Percentiles rank a stretch among this genome's conserved stretches.
phyloP scores from a whole-genome alignment of 1,140 invertebrate genomes.

The Plutomurus gul region DNA sequence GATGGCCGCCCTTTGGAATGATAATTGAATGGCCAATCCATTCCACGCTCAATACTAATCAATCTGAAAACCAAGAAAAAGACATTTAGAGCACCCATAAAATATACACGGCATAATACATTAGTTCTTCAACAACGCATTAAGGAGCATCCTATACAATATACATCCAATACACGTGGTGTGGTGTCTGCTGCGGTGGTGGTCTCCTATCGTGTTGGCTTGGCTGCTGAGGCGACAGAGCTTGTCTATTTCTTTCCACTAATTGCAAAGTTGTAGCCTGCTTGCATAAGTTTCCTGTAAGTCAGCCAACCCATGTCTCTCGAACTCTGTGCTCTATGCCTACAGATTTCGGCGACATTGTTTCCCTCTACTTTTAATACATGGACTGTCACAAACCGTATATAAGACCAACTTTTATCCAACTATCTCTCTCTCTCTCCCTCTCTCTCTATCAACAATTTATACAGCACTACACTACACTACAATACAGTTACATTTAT shows the following conservation, averaged over 20 bases:
- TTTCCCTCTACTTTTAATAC: no score
- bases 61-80: slow-evolving; percentile 49
- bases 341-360: no score
- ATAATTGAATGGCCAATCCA: slow-evolving; percentile 52
- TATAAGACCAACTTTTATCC: no score
- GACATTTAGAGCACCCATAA: not conserved
- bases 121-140: not conserved
- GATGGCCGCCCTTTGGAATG: slow-evolving; percentile 53
- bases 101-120: not conserved
- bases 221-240: not conserved
- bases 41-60: slow-evolving; percentile 39
- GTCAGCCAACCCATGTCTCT: no score
- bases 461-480: no score
- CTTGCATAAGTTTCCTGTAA: not conserved
- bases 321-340: no score
- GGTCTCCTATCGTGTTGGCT: no score
- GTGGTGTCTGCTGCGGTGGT: no score
- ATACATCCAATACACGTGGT: not conserved
- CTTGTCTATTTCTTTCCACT: not conserved
- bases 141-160: not conserved
- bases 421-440: no score
- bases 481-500: no score
- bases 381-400: no score
- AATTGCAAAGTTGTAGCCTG: slow-evolving; percentile 1
- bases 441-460: no score